phyloP scores from a whole-genome alignment of 2,797 vertebrate species.

The Phalloptychus januarius region DNA sequence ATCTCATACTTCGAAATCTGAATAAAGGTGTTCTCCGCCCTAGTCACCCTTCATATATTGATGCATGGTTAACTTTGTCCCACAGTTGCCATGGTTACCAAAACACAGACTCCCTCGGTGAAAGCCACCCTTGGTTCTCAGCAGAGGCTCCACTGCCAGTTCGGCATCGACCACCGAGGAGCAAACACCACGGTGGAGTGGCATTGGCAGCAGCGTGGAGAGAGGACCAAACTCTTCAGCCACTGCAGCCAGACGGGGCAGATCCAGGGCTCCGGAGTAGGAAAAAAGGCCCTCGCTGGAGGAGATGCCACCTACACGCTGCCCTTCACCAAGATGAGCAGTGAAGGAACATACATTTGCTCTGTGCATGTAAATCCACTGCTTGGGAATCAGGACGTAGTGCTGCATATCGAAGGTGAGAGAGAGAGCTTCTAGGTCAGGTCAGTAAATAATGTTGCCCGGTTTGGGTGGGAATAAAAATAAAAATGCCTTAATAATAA shows the following conservation, averaged over 20 bases:
- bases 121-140: constrained; percentile 60
- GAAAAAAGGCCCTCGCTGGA: constrained; percentile 41
- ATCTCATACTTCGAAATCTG: background rate
- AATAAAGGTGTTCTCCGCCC: background rate
- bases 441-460: background rate
- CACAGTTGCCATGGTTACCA: constrained; percentile 75
- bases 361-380: constrained; percentile 71
- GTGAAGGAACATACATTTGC: constrained; percentile 77
- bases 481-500: background rate
- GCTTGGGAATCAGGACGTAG: constrained; percentile 52
- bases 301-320: constrained; percentile 78
- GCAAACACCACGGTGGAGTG: constrained; percentile 66
- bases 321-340: constrained; percentile 50
- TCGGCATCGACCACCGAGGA: constrained; percentile 71
- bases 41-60: background rate
- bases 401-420: constrained; percentile 77
- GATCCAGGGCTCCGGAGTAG: constrained; percentile 54
- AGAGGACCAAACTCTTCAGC: constrained; percentile 58
- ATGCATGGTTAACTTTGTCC: background rate
- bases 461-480: background rate
- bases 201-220: constrained; percentile 60
- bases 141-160: constrained; percentile 78
- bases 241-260: constrained; percentile 47
- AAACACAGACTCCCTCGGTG: constrained; percentile 69
- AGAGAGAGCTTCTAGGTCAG: background rate